Evolutionary conservation across 2,797 vertebrate species (phyloP).

Genomic region (Anguilla megastoma): DNA sequence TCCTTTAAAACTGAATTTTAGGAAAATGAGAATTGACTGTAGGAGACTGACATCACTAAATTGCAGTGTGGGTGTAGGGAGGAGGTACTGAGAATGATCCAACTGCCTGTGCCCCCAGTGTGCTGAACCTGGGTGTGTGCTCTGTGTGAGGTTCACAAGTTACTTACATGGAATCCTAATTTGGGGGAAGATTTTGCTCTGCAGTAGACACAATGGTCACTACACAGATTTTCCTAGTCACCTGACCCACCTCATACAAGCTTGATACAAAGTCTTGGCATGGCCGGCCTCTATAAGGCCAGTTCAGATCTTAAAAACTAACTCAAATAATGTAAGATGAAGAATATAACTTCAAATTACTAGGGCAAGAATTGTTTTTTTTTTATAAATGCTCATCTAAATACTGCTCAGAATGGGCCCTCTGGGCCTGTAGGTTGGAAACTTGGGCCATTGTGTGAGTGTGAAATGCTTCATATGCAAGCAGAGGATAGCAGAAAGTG

Average conservation of each 20-base stretch:
- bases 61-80: not conserved
- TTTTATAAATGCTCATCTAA: constrained; percentile 26
- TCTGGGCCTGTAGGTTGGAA: constrained; percentile 36
- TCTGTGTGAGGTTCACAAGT: not conserved
- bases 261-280: not conserved
- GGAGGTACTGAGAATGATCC: not conserved
- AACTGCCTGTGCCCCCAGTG: not conserved
- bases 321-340: not conserved
- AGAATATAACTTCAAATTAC: not conserved
- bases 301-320: not conserved
- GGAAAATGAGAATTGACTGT: constrained; percentile 1
- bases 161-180: not conserved
- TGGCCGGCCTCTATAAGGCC: not conserved
- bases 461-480: constrained; percentile 38
- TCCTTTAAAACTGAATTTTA: not conserved
- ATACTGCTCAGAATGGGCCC: constrained; percentile 22
- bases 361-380: constrained; percentile 11
- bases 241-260: not conserved
- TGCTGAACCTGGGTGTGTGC: not conserved
- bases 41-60: constrained; percentile 15
- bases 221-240: not conserved
- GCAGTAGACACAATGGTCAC: not conserved
- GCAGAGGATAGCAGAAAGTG: constrained; percentile 44
- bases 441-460: constrained; percentile 29
- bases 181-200: not conserved